Base-by-base conservation (phyloP, 2,113 vertebrate genomes). In the Phyllopteryx taeniolatus region DNA sequence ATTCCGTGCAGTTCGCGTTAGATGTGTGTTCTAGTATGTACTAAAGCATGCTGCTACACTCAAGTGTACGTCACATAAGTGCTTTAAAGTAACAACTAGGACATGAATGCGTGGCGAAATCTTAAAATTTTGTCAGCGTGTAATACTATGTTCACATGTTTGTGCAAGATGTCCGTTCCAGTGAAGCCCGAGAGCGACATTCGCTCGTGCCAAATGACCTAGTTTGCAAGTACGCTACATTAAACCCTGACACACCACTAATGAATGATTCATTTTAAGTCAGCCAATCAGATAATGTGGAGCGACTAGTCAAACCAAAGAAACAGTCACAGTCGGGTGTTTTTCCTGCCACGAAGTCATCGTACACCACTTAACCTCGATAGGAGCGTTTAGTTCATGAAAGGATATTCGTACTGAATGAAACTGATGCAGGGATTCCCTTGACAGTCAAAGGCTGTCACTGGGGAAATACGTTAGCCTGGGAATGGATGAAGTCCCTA, bases 211-310 rank as follows among this genome's bases (percentile, higher is more conserved):
- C 88, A 86, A 88, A 86, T 89, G 90, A 91, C 91, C 91, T 85
- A 92, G 86, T 90, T 92, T 91, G 81, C 79, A 74, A 81, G 79
- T 74, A 80, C 59, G 70, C 83, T 78, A 88, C 87, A 87, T 81
- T 79, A 84, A 83, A 84, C 88, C 80, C 81, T 90, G 86, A 90
- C 83, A 81, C 86, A 85, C 83, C 71, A 71, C 72, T 80, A 77
- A 88, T 91, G 83, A 92, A 93, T 91, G 83, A 91, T 92, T 92
- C 80, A 91, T 91, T 76, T 89, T 73, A 82, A 87, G 78, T 82
- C 88, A 90, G 78, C 80, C 85, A 88, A 91, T 88, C 86, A 86
- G 79, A 83, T 83, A 79, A 85, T 76, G 73, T 67, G 63, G 81
- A 81, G 72, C 77, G 81, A 83, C 83, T 81, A 73, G 74, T 78